Conservation (phyloP, 2,113 vertebrate species). For the Ivindomyrus marchei region DNA sequence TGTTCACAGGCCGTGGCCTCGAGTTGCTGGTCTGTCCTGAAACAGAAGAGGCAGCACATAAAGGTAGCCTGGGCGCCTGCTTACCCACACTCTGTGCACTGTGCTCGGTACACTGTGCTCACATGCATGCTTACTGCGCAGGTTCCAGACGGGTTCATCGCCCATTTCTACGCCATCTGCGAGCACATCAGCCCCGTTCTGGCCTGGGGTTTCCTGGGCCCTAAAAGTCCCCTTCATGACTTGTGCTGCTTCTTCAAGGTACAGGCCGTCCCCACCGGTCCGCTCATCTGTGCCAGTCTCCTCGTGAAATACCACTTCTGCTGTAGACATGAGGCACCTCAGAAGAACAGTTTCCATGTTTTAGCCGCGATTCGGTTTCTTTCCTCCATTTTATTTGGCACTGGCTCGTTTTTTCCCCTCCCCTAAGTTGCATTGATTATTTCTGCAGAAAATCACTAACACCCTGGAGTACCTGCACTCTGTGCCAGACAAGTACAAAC, state of each 20-base stretch:
- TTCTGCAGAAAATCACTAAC: neutral
- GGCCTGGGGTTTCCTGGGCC: constrained; percentile 93
- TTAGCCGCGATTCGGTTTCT: neutral
- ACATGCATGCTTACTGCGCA: constrained; percentile 32
- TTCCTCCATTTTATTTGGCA: neutral
- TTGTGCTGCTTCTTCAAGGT: constrained; percentile 97
- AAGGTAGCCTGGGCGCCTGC: constrained; percentile 60
- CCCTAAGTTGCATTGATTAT: neutral
- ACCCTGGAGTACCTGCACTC: neutral
- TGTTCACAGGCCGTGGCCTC: constrained; percentile 81
- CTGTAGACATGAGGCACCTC: neutral
- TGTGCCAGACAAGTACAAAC: neutral
- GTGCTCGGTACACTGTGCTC: neutral
- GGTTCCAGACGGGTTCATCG: constrained; percentile 88
- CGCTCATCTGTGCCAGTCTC: neutral
- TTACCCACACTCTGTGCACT: neutral
- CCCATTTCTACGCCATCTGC: constrained; percentile 88
- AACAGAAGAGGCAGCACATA: constrained; percentile 88
- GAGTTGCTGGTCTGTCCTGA: constrained; percentile 94
- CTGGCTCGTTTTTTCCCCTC: neutral
- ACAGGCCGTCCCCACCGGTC: neutral
- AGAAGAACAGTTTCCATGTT: neutral
- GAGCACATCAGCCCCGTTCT: constrained; percentile 90
- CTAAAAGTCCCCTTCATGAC: constrained; percentile 83
- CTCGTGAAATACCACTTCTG: neutral